Conservation (phyloP, 2,888 invertebrate species). For the Mantis religiosa region DNA sequence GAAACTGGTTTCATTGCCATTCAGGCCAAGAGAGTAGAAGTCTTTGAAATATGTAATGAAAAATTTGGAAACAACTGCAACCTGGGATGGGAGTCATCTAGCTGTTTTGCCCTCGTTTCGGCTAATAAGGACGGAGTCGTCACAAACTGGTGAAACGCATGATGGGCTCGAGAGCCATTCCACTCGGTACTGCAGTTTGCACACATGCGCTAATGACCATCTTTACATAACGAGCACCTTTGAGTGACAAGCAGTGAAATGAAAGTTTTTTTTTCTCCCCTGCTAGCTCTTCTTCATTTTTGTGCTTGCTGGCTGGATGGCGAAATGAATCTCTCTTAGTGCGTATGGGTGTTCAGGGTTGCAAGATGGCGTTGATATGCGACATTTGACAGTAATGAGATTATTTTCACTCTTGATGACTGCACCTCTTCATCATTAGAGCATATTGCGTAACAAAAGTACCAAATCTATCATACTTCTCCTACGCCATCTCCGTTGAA, state of each 20-base stretch:
- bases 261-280: neutral
- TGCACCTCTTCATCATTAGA: neutral
- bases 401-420: neutral
- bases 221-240: neutral
- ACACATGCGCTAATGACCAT: neutral
- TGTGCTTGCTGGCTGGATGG: neutral
- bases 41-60: too few relatives aligned
- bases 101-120: neutral
- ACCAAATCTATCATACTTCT: too few relatives aligned
- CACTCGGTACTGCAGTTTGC: neutral
- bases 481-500: too few relatives aligned
- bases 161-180: neutral
- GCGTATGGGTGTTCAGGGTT: neutral
- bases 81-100: too few relatives aligned
- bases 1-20: too few relatives aligned
- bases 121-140: neutral
- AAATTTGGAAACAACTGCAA: too few relatives aligned
- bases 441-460: neutral
- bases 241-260: neutral
- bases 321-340: neutral
- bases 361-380: neutral
- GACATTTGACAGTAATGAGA: neutral
- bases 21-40: too few relatives aligned
- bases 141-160: too few relatives aligned
- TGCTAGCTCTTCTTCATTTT: neutral